A percentile compares a stretch with the other conserved stretches of the same genome.
Conservation (phyloP, 2,888 invertebrate species). For the Yponomeuta plumbellus region DNA sequence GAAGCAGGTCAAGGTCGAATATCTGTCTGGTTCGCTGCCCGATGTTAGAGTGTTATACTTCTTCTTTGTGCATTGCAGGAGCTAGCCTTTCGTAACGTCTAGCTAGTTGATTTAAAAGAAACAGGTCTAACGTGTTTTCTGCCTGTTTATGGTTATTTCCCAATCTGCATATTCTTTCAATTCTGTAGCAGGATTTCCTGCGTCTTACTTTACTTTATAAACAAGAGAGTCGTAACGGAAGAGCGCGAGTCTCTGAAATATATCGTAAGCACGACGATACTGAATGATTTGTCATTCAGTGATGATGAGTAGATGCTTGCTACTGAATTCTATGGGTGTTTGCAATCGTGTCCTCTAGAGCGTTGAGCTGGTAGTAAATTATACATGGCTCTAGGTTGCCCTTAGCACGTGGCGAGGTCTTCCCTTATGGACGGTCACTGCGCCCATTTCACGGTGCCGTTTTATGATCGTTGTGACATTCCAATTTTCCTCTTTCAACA, state of each 20-base stretch:
- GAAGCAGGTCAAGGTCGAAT: conserved; percentile 63
- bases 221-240: neutral
- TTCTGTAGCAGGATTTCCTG: conserved; percentile 2
- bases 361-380: conserved; percentile 20
- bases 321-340: neutral
- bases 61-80: neutral
- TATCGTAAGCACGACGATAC: neutral
- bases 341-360: neutral
- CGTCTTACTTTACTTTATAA: neutral
- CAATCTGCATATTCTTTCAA: conserved; percentile 4
- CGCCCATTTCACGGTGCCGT: conserved; percentile 49
- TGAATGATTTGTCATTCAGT: neutral
- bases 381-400: conserved; percentile 58
- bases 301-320: neutral
- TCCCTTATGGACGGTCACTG: conserved; percentile 34
- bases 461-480: conserved; percentile 46
- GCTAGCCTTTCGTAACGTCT: neutral
- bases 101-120: neutral
- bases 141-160: conserved; percentile 21
- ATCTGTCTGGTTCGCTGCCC: conserved; percentile 36
- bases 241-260: neutral
- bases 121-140: conserved; percentile 27
- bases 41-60: neutral
- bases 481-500: conserved; percentile 9
- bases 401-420: conserved; percentile 67